Base-by-base conservation (phyloP, 2,888 invertebrate species). In the Camponotus fellah region DNA sequence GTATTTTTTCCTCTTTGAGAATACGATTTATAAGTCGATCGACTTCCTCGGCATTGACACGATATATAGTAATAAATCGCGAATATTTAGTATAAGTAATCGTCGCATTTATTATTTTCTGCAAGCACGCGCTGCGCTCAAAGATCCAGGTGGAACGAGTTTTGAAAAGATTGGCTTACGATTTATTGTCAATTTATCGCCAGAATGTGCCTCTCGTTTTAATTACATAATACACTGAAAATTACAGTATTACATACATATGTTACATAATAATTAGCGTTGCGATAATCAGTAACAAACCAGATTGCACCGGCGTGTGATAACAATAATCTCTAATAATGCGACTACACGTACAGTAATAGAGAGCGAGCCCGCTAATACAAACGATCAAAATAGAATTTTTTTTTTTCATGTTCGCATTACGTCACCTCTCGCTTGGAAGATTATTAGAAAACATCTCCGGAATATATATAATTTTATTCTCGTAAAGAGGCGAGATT, bases 221-320 rank as follows among this genome's bases (percentile, higher is more conserved):
- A 90, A 93, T 94, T 93, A 93, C 92, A 94, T 92, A 92, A 93
- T 94, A 95, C 94, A 94, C 90, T 93, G 93, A 95, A 93, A 90
- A 92, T 94, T 94, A 94, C 93, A 94, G 91, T 94, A 89, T 94
- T 72, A 95, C 93, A 94, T 94, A 94, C 94, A 95, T 94, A 94
- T 94, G 94, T 95, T 94, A 94, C 94, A 95, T 94, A 92, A 92
- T 92, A 58, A 90, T 89, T 85, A 86, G 80, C 91, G 88, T 91
- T 91, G 90, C 91, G 92, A 92, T 93, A 93, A 93, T 93, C 89
- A 93, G 92, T 93, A 94, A 94, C 93, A 94, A 94, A 94, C 92
- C 94, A 94, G 92, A 92, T 89, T 90, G 88, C 89, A 91, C 88
- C 91, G 92, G 92, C 86, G 72, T 91, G 91, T 91, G 91, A 53